Evolutionary conservation across 1,140 invertebrate species (phyloP), one percentile per base, ranked within the genome.

Genomic region (Stegodyphus dumicola): DNA sequence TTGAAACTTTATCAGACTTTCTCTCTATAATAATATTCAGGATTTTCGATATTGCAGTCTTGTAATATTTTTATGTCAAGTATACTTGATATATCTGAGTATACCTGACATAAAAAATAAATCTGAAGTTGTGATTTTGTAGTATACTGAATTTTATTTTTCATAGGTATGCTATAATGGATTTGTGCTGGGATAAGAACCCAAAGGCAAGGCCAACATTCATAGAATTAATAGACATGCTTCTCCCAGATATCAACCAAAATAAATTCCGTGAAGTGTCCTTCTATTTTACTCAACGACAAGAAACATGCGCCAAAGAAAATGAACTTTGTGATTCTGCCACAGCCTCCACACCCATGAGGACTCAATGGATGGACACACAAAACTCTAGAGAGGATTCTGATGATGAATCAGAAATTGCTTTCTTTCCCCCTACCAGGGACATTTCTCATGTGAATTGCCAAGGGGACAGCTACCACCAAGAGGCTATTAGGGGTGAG

Each of bases 121-220:
- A 33, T 33, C 33, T 33, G 33, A 33, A 33, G 1, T 33, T 33
- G 33, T 33, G 33, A 1, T 33, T 1, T 33, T 33, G 33, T 3
- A 33, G 33, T 33, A 3, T 33, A 33, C 33, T 33, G 33, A 33
- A 33, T 3, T 33, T 33, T 33, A 33, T 33, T 77, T 87, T 77
- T 71, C 89, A 33, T 85, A 92, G 92, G 81, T 97, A 96, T 90
- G 92, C 94, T 75, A 90, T 99, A 54, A 99, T 99, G 98, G 92
- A 94, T 80, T 91, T 92, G 66, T 98, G 96, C 89, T 99, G 97
- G 97, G 93, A 93, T 88, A 94, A 95, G 89, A 94, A 95, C 88
- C 93, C 95, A 7, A 92, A 92, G 49, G 91, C 91, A 49, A 91
- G 97, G 74, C 97, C 97, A 17, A 94, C 94, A 78, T 99, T 99